phyloP scores from a whole-genome alignment of 2,888 invertebrate species.

The Tanaodytes sp. region DNA sequence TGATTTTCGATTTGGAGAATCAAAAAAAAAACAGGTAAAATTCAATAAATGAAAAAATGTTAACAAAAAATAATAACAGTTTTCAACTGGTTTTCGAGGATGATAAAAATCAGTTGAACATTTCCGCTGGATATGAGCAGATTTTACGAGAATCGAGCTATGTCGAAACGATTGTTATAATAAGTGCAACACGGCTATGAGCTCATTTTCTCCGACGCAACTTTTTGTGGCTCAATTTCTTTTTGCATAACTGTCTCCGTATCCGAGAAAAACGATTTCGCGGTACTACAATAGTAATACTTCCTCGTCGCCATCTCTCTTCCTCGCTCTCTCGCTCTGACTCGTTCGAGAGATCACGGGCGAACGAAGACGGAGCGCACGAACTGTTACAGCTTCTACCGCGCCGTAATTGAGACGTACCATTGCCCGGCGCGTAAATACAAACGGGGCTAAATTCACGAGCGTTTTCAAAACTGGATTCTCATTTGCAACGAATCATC shows the following conservation, averaged over 20 bases:
- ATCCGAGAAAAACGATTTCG: conserved; percentile 34
- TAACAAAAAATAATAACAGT: too few relatives aligned
- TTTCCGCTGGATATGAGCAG: too few relatives aligned
- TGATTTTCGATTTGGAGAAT: too few relatives aligned
- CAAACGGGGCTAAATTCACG: too few relatives aligned
- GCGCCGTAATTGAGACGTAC: conserved; percentile 40
- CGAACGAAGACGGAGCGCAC: conserved; percentile 12
- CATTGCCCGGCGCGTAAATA: conserved; percentile 11
- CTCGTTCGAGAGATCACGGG: not conserved
- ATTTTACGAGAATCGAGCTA: too few relatives aligned
- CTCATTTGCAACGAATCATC: not conserved
- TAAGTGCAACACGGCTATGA: too few relatives aligned
- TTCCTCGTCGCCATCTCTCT: conserved; percentile 31
- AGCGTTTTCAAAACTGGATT: conserved; percentile 7
- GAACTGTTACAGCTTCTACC: conserved; percentile 18
- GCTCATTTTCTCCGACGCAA: conserved; percentile 19
- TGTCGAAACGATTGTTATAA: too few relatives aligned
- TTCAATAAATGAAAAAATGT: too few relatives aligned
- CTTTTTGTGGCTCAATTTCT: conserved; percentile 29
- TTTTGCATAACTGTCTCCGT: conserved; percentile 44
- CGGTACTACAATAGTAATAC: conserved; percentile 40
- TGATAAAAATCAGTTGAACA: too few relatives aligned
- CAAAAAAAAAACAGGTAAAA: too few relatives aligned
- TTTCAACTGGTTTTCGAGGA: too few relatives aligned
- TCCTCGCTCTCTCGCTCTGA: not conserved